Evolutionary conservation across 2,113 vertebrate genomes (phyloP).

Genomic region (Cryptotis parvus): DNA sequence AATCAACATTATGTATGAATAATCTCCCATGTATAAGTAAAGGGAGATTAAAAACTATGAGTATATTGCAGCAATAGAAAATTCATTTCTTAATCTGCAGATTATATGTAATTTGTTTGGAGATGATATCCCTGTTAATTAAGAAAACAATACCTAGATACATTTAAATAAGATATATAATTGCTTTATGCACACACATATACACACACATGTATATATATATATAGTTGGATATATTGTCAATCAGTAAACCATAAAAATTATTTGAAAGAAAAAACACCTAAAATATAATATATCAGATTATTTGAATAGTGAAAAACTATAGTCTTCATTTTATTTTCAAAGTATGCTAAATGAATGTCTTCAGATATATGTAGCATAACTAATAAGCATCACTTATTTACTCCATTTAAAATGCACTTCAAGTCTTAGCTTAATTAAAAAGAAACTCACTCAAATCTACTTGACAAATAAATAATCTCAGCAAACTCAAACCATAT

Average conservation of each 20-base stretch:
- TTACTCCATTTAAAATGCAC: not conserved
- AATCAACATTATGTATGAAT: too few species aligned
- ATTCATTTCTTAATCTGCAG: not conserved
- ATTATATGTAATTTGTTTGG: not conserved
- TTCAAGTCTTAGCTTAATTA: not conserved
- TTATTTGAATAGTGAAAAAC: not conserved
- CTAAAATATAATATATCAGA: not conserved
- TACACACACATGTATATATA: too few species aligned
- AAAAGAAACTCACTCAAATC: not conserved
- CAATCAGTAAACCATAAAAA: not conserved
- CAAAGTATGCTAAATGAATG: not conserved
- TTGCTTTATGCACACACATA: too few species aligned
- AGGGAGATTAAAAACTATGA: too few species aligned
- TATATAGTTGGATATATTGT: not conserved
- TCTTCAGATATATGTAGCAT: not conserved
- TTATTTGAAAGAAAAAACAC: not conserved
- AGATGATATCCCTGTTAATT: not conserved
- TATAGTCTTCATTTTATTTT: slow-evolving; percentile 21
- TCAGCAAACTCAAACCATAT: slow-evolving; percentile 7
- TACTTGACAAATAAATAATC: slow-evolving; percentile 26
- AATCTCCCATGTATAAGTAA: too few species aligned
- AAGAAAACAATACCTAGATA: not conserved
- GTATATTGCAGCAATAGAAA: too few species aligned
- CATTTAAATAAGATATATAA: not conserved
- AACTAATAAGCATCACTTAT: not conserved